A percentile compares a stretch with the other conserved stretches of the same genome.
phyloP scores from a whole-genome alignment of 2,888 invertebrate genomes.

The Sphecodes monilicornis region DNA sequence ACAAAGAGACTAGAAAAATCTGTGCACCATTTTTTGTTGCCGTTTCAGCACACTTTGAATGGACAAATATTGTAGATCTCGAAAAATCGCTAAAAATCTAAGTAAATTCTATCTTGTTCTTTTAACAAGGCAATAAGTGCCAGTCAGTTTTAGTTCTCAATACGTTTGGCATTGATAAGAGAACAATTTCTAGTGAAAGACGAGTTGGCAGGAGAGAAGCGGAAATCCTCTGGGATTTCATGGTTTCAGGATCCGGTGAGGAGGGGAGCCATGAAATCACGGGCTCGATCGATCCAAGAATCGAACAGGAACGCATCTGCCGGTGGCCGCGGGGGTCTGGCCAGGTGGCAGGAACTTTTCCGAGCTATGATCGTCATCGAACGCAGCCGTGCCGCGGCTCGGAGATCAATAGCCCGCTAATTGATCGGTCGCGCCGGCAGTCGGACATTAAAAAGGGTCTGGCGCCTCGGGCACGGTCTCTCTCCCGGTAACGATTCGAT shows the following conservation, averaged over 20 bases:
- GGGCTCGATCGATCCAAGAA: slow-evolving; percentile 52
- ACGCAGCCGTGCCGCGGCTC: slow-evolving; percentile 48
- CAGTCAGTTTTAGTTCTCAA: too few species aligned
- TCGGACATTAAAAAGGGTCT: slow-evolving; percentile 53
- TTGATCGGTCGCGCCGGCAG: slow-evolving; percentile 73
- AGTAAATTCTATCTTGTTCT: too few species aligned
- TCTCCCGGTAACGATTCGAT: slow-evolving; percentile 48
- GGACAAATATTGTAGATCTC: too few species aligned
- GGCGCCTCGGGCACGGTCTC: slow-evolving; percentile 51
- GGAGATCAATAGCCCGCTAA: slow-evolving; percentile 72
- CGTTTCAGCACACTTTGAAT: too few species aligned
- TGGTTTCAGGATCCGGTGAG: neutral
- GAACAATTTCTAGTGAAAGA: neutral
- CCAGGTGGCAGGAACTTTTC: slow-evolving; percentile 77
- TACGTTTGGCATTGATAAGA: neutral
- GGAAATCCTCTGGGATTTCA: neutral
- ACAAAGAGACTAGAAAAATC: too few species aligned
- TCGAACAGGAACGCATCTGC: slow-evolving; percentile 65
- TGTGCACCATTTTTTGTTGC: too few species aligned
- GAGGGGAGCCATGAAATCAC: slow-evolving; percentile 29
- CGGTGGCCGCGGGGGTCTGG: slow-evolving; percentile 71
- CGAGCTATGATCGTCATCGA: slow-evolving; percentile 59
- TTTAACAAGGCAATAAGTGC: too few species aligned
- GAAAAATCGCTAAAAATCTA: too few species aligned
- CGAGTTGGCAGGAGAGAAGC: neutral